Base-by-base conservation (phyloP, 2,797 vertebrate species). In the Petrocephalus sullivani region DNA sequence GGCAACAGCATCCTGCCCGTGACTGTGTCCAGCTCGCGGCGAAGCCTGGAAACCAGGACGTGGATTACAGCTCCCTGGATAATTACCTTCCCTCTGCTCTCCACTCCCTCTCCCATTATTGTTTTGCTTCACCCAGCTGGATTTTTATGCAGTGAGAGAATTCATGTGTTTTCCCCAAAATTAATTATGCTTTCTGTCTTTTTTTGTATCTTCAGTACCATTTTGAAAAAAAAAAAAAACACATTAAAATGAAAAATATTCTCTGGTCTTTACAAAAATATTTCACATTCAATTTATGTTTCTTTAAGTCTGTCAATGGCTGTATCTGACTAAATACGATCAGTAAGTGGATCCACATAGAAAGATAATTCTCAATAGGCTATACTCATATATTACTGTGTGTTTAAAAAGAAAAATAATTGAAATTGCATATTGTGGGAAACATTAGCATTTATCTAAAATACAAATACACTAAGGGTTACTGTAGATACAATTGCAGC, bases 201-300 rank as follows among this genome's bases (percentile, higher is more conserved):
- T 51, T 49, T 51, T 51, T 21, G 9, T 14, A 53, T 21, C 21
- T 83, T 83, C 81, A 51, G 21, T 28, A 85, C 49, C 53, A 37
- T 33, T 54, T 85, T 9, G 9, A 14, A 53, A 16, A 28, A 28
- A 28, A 28, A 28, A 51, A 85, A 53, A 85, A 51, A 10, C 83
- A 85, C 83, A 85, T 85, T 85, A 57, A 56, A 85, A 85, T 23
- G 7, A 56, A 86, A 60, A 58, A 19, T 28, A 58, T 37, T n/a
- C 56, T 58, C 56, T 37, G 56, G 14, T 86, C 56, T 86, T 60
- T 60, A 58, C 56, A 57, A 60, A 14, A 58, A 12, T 60, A 14
- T 58, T 58, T 41, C 12, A 33, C n/a, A 86, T 60, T 86, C 12
- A 16, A 37, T 86, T 37, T 86, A 56, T 6, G 2, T 14, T 86